These are phyloP conservation scores for Hassar affinis DNA, from an alignment of 2,113 vertebrate species.

Conservation along the genomic window DNA sequence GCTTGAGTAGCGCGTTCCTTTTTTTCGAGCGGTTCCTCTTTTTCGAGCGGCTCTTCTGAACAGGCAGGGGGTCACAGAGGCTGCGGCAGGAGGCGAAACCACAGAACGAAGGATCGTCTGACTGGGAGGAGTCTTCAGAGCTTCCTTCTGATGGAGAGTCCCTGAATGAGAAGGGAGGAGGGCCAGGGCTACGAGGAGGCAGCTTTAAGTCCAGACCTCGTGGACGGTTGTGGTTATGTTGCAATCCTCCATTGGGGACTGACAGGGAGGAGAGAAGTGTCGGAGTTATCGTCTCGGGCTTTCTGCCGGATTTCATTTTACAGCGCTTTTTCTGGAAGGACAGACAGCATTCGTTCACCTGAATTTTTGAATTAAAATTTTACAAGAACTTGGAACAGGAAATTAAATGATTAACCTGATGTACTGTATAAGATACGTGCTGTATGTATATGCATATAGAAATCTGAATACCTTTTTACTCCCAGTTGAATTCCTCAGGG, in stretches of 20 bases:
- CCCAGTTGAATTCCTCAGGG: constrained; percentile 79
- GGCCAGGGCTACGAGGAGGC: constrained; percentile 63
- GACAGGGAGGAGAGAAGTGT: constrained; percentile 64
- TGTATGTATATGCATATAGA: too few relatives aligned
- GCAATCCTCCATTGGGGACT: constrained; percentile 77
- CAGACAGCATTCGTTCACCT: constrained; percentile 22
- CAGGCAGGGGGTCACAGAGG: constrained; percentile 83
- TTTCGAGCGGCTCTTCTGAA: constrained; percentile 82
- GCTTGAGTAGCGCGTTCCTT: constrained; percentile 76
- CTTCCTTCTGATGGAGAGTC: constrained; percentile 87
- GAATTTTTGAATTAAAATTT: background rate
- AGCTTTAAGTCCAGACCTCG: constrained; percentile 72
- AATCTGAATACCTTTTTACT: constrained; percentile 85
- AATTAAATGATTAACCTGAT: background rate
- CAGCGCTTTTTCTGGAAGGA: constrained; percentile 81
- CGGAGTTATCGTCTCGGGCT: constrained; percentile 79
- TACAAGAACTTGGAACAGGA: background rate
- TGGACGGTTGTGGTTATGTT: constrained; percentile 73
- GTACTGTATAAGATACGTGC: background rate
- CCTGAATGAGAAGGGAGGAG: constrained; percentile 77
- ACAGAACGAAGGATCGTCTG: constrained; percentile 93
- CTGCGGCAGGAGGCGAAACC: constrained; percentile 85
- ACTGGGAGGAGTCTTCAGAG: constrained; percentile 90
- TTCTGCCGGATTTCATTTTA: constrained; percentile 79
- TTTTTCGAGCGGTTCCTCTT: constrained; percentile 78